Evolutionary conservation across 2,888 invertebrate genomes (phyloP).

Genomic region (Helicoverpa assulta): DNA sequence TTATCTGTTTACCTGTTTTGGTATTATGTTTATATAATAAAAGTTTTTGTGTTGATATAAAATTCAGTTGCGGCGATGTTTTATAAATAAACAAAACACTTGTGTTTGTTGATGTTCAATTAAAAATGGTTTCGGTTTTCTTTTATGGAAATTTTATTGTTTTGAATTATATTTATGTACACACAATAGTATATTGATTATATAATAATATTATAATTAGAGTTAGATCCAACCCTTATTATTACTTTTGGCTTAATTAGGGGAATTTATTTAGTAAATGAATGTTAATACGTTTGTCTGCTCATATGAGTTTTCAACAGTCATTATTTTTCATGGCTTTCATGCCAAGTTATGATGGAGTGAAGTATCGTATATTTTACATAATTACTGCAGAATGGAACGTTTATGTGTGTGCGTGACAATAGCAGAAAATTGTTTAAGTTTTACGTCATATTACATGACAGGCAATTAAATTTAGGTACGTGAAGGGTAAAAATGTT

Average conservation of each 20-base stretch:
- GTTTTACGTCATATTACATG: not conserved
- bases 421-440: slow-evolving; percentile 13
- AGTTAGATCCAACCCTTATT: too few species aligned
- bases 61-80: not conserved
- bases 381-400: slow-evolving; percentile 43
- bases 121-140: too few species aligned
- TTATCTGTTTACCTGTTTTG: not conserved
- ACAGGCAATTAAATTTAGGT: not conserved
- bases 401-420: slow-evolving; percentile 23
- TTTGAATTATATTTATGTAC: too few species aligned
- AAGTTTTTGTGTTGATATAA: not conserved
- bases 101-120: not conserved
- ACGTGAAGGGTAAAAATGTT: not conserved
- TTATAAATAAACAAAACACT: not conserved
- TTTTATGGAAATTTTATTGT: too few species aligned
- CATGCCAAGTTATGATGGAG: slow-evolving; percentile 49
- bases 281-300: slow-evolving; percentile 62
- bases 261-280: slow-evolving; percentile 63
- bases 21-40: not conserved
- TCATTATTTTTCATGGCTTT: slow-evolving; percentile 66
- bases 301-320: slow-evolving; percentile 62
- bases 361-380: slow-evolving; percentile 54
- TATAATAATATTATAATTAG: too few species aligned
- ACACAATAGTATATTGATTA: too few species aligned
- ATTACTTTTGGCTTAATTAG: slow-evolving; percentile 25